phyloP scores from a whole-genome alignment of 2,113 vertebrate genomes.

The Oncorhynchus clarkii region DNA sequence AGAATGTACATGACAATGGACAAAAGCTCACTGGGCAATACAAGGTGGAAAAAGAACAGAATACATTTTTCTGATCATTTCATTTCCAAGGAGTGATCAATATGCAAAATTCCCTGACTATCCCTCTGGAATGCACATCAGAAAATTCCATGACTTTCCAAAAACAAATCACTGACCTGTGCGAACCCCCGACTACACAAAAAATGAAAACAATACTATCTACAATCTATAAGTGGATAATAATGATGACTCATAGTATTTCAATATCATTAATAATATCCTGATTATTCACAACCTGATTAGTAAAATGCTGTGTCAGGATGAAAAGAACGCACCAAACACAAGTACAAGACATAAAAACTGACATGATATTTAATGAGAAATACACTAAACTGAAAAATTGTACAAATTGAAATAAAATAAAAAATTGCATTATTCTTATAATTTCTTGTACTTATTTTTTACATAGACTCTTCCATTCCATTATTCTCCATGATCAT shows the following conservation, averaged over 20 bases:
- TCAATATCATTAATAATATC: neutral
- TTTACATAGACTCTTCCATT: conserved; percentile 65
- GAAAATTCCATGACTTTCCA: too few species aligned
- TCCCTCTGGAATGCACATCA: too few species aligned
- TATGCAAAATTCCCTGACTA: too few species aligned
- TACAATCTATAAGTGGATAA: neutral
- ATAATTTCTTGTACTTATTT: conserved; percentile 71
- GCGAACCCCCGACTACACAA: too few species aligned
- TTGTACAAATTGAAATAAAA: conserved; percentile 79
- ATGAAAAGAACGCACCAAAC: conserved; percentile 31
- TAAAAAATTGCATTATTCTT: conserved; percentile 69
- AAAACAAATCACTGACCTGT: too few species aligned
- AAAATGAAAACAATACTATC: neutral
- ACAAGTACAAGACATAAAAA: conserved; percentile 63
- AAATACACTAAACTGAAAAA: conserved; percentile 80
- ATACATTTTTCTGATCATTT: too few species aligned
- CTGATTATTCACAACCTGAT: neutral
- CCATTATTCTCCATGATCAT: conserved; percentile 55
- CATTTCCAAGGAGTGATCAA: too few species aligned
- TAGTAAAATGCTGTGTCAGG: too few species aligned
- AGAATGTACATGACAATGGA: too few species aligned
- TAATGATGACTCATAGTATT: neutral
- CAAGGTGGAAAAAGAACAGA: too few species aligned
- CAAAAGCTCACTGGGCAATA: too few species aligned
- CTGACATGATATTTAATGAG: conserved; percentile 77